A percentile compares a stretch with the other conserved stretches of the same genome.
Evolutionary conservation across 2,888 invertebrate genomes (phyloP).

Genomic region (Amphipoea oculea): DNA sequence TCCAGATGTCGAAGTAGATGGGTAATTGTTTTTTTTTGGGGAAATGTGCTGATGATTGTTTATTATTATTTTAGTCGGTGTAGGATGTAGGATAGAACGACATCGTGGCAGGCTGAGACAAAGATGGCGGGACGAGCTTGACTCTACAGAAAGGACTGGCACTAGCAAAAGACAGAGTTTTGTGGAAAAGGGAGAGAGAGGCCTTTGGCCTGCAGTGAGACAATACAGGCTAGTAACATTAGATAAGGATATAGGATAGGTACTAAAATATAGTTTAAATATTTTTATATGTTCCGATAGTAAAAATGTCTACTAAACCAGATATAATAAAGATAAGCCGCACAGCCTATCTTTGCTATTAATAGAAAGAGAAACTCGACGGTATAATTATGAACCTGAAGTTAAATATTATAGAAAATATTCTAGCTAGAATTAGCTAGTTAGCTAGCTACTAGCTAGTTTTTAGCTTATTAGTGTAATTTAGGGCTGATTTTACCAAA

Average conservation of each 20-base stretch:
- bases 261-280: neutral
- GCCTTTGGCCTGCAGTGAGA: neutral
- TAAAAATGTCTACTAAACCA: neutral
- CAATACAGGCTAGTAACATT: neutral
- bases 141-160: neutral
- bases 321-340: neutral
- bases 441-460: too few relatives aligned
- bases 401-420: neutral
- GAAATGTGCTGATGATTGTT: neutral
- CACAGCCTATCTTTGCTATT: slow-evolving; percentile 4
- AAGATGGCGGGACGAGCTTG: neutral
- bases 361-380: slow-evolving; percentile 30
- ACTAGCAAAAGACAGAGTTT: neutral
- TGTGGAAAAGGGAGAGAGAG: neutral
- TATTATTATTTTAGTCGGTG: neutral
- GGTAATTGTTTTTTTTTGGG: neutral
- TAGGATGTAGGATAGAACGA: neutral
- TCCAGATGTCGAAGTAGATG: neutral
- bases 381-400: slow-evolving; percentile 9
- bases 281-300: neutral
- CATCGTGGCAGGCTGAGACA: too few relatives aligned
- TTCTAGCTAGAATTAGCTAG: neutral
- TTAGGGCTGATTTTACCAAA: too few relatives aligned
- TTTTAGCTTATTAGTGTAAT: neutral
- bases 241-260: neutral